Percentiles rank a stretch among this genome's conserved stretches.
These are phyloP conservation scores for Lamprotornis superbus DNA, from an alignment of 2,113 vertebrate genomes.

Conservation along the genomic window DNA sequence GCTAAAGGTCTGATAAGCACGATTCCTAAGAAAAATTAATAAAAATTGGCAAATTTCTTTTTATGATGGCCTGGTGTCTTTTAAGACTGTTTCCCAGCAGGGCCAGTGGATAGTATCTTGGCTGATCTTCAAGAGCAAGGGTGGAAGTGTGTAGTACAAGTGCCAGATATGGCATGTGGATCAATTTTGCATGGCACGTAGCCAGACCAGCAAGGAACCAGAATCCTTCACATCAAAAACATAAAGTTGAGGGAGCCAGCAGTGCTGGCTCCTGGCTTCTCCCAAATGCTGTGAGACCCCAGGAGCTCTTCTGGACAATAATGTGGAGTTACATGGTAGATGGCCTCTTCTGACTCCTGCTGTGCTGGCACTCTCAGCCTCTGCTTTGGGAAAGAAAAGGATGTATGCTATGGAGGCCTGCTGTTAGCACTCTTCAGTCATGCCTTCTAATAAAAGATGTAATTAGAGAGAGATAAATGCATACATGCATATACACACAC, in stretches of 20 bases:
- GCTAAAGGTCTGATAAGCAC: neutral
- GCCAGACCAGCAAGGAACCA: neutral
- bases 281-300: neutral
- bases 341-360: neutral
- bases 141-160: neutral
- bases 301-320: neutral
- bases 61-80: neutral
- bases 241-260: rapidly evolving
- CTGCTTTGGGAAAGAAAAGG: neutral
- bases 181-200: neutral
- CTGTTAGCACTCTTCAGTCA: neutral
- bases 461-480: neutral
- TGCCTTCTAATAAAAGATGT: neutral
- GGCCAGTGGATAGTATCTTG: neutral
- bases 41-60: neutral
- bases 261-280: neutral
- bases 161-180: neutral
- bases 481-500: neutral
- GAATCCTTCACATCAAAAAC: neutral
- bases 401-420: neutral
- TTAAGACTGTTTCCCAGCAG: neutral
- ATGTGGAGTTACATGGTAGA: neutral
- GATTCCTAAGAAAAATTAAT: neutral
- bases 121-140: neutral
- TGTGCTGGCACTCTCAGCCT: neutral